These are phyloP conservation scores for Notechis scutatus DNA, from an alignment of 2,113 vertebrate genomes.

Conservation along the genomic window DNA sequence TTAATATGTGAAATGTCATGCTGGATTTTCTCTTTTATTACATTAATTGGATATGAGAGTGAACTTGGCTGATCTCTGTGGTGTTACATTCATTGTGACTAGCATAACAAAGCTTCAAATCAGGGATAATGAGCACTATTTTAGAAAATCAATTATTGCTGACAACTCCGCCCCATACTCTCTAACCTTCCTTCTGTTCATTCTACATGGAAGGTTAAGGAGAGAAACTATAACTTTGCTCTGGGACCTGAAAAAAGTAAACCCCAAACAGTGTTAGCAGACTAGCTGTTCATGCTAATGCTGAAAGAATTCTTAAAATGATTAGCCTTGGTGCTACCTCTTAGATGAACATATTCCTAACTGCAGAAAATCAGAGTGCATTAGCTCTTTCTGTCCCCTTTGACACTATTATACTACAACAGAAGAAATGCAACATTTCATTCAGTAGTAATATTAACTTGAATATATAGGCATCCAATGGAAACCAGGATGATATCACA, in stretches of 20 bases:
- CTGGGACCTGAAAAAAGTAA: not conserved
- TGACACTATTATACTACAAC: not conserved
- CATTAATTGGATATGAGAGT: slow-evolving; percentile 56
- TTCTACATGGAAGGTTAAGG: slow-evolving; percentile 5
- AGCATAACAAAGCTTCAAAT: slow-evolving; percentile 7
- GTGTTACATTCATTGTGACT: slow-evolving; percentile 20
- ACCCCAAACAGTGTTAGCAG: not conserved
- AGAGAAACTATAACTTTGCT: not conserved
- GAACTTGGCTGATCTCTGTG: slow-evolving; percentile 11
- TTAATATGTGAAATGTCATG: slow-evolving; percentile 20
- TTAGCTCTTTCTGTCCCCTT: not conserved
- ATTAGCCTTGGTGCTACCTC: not conserved
- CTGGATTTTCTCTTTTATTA: slow-evolving; percentile 55
- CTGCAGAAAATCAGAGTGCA: not conserved
- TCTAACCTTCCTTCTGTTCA: slow-evolving; percentile 15
- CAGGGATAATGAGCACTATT: slow-evolving; percentile 13
- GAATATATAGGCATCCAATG: not conserved
- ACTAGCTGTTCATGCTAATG: not conserved
- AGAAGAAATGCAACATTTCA: not conserved
- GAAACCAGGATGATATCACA: not conserved
- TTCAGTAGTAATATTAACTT: not conserved
- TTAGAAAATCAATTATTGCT: slow-evolving; percentile 26
- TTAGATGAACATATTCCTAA: not conserved
- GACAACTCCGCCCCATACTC: not conserved
- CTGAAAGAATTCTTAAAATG: not conserved